These are phyloP conservation scores for Corbicula japonica DNA, from an alignment of 2,888 invertebrate genomes.

Conservation along the genomic window DNA sequence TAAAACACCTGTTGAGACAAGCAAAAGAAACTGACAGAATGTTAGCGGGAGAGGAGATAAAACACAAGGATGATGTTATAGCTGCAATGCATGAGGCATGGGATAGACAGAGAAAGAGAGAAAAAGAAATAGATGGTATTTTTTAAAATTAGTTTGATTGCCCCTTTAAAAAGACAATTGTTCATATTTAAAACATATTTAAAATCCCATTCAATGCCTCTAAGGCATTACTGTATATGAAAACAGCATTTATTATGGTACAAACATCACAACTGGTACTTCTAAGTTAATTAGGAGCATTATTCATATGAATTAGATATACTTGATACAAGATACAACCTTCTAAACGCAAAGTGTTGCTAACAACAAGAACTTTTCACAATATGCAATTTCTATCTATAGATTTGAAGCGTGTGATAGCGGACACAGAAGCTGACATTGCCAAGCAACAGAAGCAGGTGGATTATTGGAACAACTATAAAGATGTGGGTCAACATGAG, in stretches of 20 bases:
- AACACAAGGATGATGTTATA: slow-evolving; percentile 81
- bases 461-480: slow-evolving; percentile 80
- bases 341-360: no score
- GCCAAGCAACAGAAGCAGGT: slow-evolving; percentile 75
- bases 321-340: no score
- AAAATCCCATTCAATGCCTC: no score
- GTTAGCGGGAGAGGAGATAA: slow-evolving; percentile 75
- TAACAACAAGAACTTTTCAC: not conserved
- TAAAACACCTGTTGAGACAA: slow-evolving; percentile 81
- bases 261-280: no score
- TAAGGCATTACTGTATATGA: no score
- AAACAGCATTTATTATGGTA: no score
- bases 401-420: slow-evolving; percentile 80
- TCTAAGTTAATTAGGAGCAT: no score
- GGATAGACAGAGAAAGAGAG: slow-evolving; percentile 77
- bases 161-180: no score
- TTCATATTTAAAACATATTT: no score
- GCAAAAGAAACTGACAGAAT: slow-evolving; percentile 79
- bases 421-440: slow-evolving; percentile 77
- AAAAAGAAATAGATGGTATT: slow-evolving; percentile 78
- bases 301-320: no score
- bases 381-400: slow-evolving; percentile 10
- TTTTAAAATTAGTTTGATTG: no score
- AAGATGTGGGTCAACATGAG: slow-evolving; percentile 79
- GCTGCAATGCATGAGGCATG: slow-evolving; percentile 83